phyloP scores from a whole-genome alignment of 2,113 vertebrate genomes.

The Malurus elegans region DNA sequence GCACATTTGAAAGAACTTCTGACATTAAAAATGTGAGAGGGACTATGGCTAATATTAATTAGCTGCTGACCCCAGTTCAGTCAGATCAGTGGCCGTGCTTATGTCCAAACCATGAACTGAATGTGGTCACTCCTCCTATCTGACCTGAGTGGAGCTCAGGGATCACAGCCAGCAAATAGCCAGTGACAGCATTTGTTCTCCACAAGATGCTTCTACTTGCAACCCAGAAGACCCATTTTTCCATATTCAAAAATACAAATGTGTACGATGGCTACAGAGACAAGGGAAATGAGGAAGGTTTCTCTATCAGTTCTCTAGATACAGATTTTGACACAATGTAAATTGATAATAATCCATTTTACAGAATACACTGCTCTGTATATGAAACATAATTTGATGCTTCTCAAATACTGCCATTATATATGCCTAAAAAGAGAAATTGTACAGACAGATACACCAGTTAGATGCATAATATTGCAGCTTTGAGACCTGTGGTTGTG shows the following conservation, averaged over 20 bases:
- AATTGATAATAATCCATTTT: neutral
- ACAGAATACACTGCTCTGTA: neutral
- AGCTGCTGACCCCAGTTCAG: neutral
- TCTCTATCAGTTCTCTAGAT: neutral
- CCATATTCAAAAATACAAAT: neutral
- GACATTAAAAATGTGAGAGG: neutral
- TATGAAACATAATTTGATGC: neutral
- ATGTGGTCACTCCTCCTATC: neutral
- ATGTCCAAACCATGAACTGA: neutral
- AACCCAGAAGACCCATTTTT: neutral
- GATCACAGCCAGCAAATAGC: neutral
- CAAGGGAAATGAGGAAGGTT: neutral
- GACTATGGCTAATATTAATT: neutral
- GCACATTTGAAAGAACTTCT: neutral
- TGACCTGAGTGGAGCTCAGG: rapidly evolving
- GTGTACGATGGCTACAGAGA: neutral
- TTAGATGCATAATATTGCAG: neutral
- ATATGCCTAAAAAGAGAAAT: neutral
- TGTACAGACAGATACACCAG: neutral
- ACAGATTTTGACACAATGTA: rapidly evolving
- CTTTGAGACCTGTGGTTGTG: neutral
- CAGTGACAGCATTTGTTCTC: neutral
- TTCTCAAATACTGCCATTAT: neutral
- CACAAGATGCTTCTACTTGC: neutral
- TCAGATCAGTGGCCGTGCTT: neutral